Base-by-base conservation (phyloP, 1,140 invertebrate genomes). In the Magallana angulata region DNA sequence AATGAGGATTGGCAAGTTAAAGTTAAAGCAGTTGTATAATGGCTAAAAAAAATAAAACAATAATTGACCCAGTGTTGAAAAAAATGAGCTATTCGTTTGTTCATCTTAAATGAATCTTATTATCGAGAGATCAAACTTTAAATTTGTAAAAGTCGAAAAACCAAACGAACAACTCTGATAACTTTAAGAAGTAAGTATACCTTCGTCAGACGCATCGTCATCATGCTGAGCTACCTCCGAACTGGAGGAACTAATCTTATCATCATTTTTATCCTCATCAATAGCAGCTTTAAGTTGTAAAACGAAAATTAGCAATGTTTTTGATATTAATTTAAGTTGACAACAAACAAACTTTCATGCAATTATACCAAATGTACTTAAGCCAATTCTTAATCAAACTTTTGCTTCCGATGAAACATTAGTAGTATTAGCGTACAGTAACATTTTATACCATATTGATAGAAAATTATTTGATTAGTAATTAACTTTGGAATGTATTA, bases 151-250 rank as follows among this genome's bases (percentile, higher is more conserved):
- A 81, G 76, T 48, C 36, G 36, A 16, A 16, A 24, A 14, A 64
- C 60, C 11, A 30, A 30, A 76, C 68, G 36, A 76, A 76, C 68
- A 76, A 76, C 24, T 76, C 24, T 48, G 24, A 24, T 24, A 48
- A 36, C 68, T 76, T 12, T 11, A 76, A 36, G 36, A 36, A 76
- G 2, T 18, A 76, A 12, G 11, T 36, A 30, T 93, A 93, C 92
- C 93, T 93, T 91, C 85, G 84, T 90, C 87, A 68, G 76, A 64
- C 36, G 88, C 89, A 64, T 92, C 90, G 86, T 93, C 93, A 80
- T 93, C 92, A 84, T 92, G 88, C 84, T 92, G 92, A 60, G 93
- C 92, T 30, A 91, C 93, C 81, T 93, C 93, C 58, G 93, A 92
- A 64, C 91, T 92, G 57, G 92, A 93, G 57, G 93, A 91, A 83